Evolutionary conservation across 2,113 vertebrate genomes (phyloP), one percentile per base, ranked within the genome.

Genomic region (Maccullochella peelii): DNA sequence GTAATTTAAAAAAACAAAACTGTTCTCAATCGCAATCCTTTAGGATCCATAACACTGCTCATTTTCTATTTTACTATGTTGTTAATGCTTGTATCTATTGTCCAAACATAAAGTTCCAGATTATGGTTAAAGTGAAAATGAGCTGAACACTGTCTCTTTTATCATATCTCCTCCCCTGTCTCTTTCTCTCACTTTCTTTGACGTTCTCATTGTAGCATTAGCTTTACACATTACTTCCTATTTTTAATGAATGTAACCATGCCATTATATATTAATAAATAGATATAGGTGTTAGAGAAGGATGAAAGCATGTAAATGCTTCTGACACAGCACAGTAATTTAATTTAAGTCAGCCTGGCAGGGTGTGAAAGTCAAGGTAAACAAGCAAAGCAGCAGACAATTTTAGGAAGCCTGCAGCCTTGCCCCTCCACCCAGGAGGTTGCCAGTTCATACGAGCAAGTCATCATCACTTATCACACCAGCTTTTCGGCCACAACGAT

Each of bases 401-500:
- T 68, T 78, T 71, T 30, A 76, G 58, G 55, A 73, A 85, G 55
- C 77, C 57, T 16, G 20, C 36, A 86, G 65, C 9, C 18, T 80
- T 74, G 74, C 65, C 65, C 30, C 38, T 74, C 16, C 20, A 47
- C 61, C 52, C 27, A n/a, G 21, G 40, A 73, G 67, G 40, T 78
- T 61, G 30, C 36, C 69, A 52, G 36, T 90, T 85, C 18, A 66
- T 73, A 78, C 1, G 25, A 68, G 72, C 21, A 0, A 89, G 79
- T 52, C 73, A 42, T 89, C 59, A 78, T 72, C 80, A 87, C 59
- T 73, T 82, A 84, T 85, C 78, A 83, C 36, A 36, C 50, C n/a
- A 71, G 70, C 72, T 79, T 84, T 76, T 85, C 52, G 21, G 55
- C 62, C 44, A n/a, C 25, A 23, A 11, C 6, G 8, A 21, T 10